These are phyloP conservation scores for Dynastes grantii DNA, from an alignment of 2,888 invertebrate species.

Conservation along the genomic window DNA sequence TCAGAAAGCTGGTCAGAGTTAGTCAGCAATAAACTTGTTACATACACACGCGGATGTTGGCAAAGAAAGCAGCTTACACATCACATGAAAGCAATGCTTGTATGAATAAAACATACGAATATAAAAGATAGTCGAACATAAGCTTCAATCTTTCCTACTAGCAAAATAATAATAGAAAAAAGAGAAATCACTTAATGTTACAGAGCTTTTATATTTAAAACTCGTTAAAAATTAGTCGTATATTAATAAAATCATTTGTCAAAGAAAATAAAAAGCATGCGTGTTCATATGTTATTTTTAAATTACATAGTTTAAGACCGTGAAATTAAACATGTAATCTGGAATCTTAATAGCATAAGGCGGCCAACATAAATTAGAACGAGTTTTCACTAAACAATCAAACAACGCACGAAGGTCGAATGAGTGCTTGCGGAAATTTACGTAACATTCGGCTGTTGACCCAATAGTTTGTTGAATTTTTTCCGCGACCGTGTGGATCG, in stretches of 20 bases:
- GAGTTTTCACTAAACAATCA: conserved; percentile 37
- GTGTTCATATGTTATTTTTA: conserved; percentile 35
- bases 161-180: too few relatives aligned
- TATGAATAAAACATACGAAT: not conserved
- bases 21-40: conserved; percentile 2
- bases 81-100: not conserved
- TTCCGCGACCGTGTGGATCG: not conserved
- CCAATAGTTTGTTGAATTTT: conserved; percentile 20
- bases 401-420: conserved; percentile 37
- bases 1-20: not conserved
- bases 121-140: not conserved
- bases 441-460: conserved; percentile 39
- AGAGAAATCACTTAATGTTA: too few relatives aligned
- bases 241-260: conserved; percentile 4
- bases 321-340: conserved; percentile 39
- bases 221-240: too few relatives aligned
- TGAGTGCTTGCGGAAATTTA: conserved; percentile 35
- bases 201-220: too few relatives aligned
- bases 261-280: not conserved
- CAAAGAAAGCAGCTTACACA: not conserved
- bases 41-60: not conserved
- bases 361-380: conserved; percentile 33
- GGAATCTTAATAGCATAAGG: conserved; percentile 32
- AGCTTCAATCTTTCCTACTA: not conserved
- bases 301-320: conserved; percentile 40